Evolutionary conservation across 2,888 invertebrate species (phyloP), one percentile per base, ranked within the genome.

Genomic region (Ashinkailepas kermadecensis): DNA sequence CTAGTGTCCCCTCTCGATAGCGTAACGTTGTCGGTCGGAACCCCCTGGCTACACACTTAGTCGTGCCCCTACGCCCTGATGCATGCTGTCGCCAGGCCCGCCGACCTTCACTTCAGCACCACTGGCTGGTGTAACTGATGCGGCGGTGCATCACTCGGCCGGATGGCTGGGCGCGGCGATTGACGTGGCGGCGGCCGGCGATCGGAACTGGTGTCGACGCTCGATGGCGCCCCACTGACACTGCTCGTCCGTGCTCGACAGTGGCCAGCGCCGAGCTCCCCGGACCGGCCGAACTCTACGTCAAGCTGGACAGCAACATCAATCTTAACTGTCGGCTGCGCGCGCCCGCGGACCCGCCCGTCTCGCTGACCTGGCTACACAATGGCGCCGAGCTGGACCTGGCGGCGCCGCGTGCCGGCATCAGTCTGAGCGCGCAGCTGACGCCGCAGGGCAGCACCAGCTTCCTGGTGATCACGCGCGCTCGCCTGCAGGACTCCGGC

Each of bases 271-370:
- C 39, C 18, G 18, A 7, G 7, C 18, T 74, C 54, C 7, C 54
- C 56, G 74, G 74, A 8, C 56, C 74, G 9, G 10, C 56, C 21
- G 74, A 74, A 54, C 21, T 54, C 54, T 74, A 74, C 74, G 54
- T 74, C 74, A 21, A 74, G 74, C 74, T 54, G 54, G 74, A 74
- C 74, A 74, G 74, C 74, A 74, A 21, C 74, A 74, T 74, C 56
- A 54, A 56, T 23, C 74, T 74, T 18, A 54, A 13, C 21, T 74
- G 74, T 21, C 23, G 15, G 74, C 74, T 74, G 74, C 74, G 21
- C 21, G 21, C 56, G 18, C 56, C 56, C 21, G 54, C 56, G 21
- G 74, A 56, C 9, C 54, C 54, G 74, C 74, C 74, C 21, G 39
- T 56, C 21, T 21, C 18, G 21, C 54, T 74, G 10, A 74, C 7